These are phyloP conservation scores for Phoxinus dragarum DNA, from an alignment of 2,797 vertebrate genomes.

Conservation along the genomic window DNA sequence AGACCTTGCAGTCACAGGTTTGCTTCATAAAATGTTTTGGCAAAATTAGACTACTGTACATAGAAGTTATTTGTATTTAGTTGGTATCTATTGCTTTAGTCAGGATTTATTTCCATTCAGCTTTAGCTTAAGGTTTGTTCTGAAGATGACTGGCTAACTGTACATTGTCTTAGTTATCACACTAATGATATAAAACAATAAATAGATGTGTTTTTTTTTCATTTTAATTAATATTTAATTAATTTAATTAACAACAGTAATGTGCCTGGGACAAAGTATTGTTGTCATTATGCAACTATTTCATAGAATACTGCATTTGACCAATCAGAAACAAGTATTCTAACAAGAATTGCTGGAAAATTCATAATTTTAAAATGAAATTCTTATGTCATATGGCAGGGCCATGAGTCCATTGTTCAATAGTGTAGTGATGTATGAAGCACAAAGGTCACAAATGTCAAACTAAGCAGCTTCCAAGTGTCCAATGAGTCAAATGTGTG, in stretches of 20 bases:
- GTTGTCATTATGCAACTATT: background rate
- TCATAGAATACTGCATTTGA: background rate
- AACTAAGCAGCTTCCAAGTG: background rate
- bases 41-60: background rate
- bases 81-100: background rate
- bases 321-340: background rate
- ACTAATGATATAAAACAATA: background rate
- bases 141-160: background rate
- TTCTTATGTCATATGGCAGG: too few species aligned
- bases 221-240: background rate
- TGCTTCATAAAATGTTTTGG: constrained; percentile 10
- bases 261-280: background rate
- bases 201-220: background rate
- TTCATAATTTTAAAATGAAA: background rate
- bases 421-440: background rate
- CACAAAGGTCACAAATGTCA: background rate
- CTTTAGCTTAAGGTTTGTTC: too few species aligned
- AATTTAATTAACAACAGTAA: background rate
- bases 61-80: background rate
- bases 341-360: background rate
- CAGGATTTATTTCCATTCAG: background rate
- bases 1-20: background rate
- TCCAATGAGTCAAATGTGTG: background rate
- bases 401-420: too few species aligned
- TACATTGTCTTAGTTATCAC: background rate